These are phyloP conservation scores for Formica exsecta DNA, from an alignment of 1,140 invertebrate genomes.

Conservation along the genomic window DNA sequence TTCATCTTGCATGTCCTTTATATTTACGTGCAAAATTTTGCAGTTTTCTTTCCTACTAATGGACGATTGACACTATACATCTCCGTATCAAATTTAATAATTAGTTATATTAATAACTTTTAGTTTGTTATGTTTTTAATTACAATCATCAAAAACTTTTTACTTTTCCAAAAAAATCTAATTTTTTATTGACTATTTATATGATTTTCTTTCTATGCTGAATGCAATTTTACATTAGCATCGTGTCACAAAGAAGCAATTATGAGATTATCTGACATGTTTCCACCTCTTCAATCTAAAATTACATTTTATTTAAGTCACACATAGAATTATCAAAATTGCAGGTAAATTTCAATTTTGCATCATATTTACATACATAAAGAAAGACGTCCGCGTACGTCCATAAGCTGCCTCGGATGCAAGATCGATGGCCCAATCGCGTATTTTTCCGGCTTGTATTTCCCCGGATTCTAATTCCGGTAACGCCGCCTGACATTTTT, in stretches of 20 bases:
- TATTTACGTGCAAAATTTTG: background rate
- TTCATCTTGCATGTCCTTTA: background rate
- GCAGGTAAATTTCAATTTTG: background rate
- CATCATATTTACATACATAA: background rate
- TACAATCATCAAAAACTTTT: background rate
- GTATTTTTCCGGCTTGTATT: slow-evolving; percentile 53
- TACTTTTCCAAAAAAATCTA: background rate
- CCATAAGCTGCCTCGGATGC: slow-evolving; percentile 32
- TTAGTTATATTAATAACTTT: background rate
- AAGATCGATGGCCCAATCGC: slow-evolving; percentile 57
- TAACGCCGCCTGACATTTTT: slow-evolving; percentile 49
- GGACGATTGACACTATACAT: background rate
- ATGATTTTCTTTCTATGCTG: background rate
- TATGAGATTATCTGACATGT: background rate
- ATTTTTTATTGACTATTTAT: background rate
- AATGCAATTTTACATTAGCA: background rate
- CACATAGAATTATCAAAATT: background rate
- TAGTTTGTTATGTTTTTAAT: background rate
- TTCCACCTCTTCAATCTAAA: background rate
- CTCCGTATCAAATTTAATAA: background rate
- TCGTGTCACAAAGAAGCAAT: background rate
- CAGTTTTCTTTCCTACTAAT: background rate
- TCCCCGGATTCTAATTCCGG: slow-evolving; percentile 57
- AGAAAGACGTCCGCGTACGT: background rate
- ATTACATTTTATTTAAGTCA: slow-evolving; percentile 5